phyloP scores from a whole-genome alignment of 1,140 invertebrate species.

The Lepidotrigona ventralis region DNA sequence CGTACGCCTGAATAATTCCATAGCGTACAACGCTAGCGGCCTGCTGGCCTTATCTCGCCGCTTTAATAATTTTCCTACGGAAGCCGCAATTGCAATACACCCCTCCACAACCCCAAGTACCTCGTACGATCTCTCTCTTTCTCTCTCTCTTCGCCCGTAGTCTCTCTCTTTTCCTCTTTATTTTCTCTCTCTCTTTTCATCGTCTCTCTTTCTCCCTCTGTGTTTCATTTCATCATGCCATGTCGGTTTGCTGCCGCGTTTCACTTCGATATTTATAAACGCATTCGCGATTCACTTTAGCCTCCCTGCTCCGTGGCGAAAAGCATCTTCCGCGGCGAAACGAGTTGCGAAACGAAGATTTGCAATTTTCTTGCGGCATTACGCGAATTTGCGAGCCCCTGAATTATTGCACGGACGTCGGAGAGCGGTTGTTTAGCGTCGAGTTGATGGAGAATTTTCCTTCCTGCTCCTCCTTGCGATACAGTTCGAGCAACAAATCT shows the following conservation, averaged over 20 bases:
- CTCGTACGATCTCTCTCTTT: background rate
- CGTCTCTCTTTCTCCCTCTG: background rate
- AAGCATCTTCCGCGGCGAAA: background rate
- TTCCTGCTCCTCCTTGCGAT: too few species aligned
- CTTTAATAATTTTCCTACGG: conserved; percentile 59
- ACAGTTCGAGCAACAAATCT: background rate
- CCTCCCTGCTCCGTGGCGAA: background rate
- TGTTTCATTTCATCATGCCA: background rate
- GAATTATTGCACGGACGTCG: background rate
- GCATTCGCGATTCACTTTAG: conserved; percentile 21
- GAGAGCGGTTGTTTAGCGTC: background rate
- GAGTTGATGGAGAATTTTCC: background rate
- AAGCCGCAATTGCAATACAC: conserved; percentile 43
- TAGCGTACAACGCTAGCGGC: background rate
- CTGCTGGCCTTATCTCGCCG: conserved; percentile 40
- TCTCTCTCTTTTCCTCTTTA: background rate
- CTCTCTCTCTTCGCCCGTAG: background rate
- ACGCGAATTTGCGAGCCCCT: background rate
- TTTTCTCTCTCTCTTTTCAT: background rate
- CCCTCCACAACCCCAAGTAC: background rate
- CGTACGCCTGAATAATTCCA: conserved; percentile 61
- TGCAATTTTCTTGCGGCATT: conserved; percentile 7
- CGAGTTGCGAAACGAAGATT: background rate
- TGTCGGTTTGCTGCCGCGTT: background rate
- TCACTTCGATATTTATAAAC: conserved; percentile 34